Evolutionary conservation across 2,113 vertebrate genomes (phyloP).

Genomic region (Pongo abelii): DNA sequence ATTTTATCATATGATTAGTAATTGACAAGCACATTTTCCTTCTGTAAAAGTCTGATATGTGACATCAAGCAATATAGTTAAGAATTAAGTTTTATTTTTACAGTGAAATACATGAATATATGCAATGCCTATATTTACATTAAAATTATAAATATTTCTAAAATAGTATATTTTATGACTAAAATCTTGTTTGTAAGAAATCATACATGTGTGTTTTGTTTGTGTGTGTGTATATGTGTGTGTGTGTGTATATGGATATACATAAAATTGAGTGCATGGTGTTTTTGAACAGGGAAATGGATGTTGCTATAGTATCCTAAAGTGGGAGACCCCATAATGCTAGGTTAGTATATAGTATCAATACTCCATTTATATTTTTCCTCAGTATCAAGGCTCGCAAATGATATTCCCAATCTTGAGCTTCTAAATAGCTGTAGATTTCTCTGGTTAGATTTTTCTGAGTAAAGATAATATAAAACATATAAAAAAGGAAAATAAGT

Average conservation of each 20-base stretch:
- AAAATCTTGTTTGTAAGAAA: not conserved
- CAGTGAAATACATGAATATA: not conserved
- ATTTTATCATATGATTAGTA: not conserved
- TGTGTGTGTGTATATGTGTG: not conserved
- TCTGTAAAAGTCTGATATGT: not conserved
- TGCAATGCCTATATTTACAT: fast-evolving
- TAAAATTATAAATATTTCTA: not conserved
- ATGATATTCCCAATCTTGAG: not conserved
- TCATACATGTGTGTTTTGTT: not conserved
- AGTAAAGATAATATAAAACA: not conserved
- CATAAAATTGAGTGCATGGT: not conserved
- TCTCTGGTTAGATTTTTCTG: not conserved
- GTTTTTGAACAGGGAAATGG: not conserved
- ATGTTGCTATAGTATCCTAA: not conserved
- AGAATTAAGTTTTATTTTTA: not conserved
- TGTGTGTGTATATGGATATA: not conserved
- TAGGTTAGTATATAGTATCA: not conserved
- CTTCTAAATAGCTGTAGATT: not conserved
- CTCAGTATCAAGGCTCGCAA: not conserved
- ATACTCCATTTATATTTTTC: not conserved
- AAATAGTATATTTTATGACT: not conserved
- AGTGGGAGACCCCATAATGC: not conserved
- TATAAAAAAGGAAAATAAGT: not conserved
- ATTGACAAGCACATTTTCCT: not conserved
- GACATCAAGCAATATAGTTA: not conserved